A percentile compares a stretch with the other conserved stretches of the same genome.
Evolutionary conservation across 2,113 vertebrate species (phyloP).

Genomic region (Onychostruthus taczanowskii): DNA sequence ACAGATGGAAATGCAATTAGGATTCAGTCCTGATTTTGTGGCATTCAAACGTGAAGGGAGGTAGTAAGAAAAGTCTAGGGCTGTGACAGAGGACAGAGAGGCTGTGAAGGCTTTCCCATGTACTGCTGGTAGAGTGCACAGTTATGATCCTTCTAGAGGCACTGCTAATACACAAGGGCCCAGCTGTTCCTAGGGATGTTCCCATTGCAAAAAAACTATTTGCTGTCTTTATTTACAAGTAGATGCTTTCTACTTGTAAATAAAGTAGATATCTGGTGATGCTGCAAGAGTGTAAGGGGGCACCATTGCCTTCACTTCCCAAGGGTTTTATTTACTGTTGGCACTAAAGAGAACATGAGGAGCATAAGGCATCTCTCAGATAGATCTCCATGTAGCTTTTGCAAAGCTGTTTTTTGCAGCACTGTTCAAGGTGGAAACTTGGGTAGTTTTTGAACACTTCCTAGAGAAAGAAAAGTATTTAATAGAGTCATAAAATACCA

Average conservation of each 20-base stretch:
- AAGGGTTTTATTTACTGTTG: not conserved
- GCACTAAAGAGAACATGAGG: not conserved
- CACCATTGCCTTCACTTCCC: not conserved
- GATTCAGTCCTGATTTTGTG: not conserved
- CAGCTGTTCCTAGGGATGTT: not conserved
- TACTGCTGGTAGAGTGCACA: not conserved
- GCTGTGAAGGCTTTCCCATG: not conserved
- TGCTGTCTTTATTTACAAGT: not conserved
- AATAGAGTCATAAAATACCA: not conserved
- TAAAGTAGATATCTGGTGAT: not conserved
- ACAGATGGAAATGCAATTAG: not conserved
- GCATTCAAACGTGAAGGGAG: not conserved
- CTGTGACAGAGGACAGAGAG: not conserved
- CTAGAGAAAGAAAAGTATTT: not conserved
- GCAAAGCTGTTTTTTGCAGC: not conserved
- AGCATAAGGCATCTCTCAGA: not conserved
- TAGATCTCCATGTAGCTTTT: not conserved
- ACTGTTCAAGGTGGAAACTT: not conserved
- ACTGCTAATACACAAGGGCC: not conserved
- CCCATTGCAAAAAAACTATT: not conserved
- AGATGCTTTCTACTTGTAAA: not conserved
- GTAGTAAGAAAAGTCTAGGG: not conserved
- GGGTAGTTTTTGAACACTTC: not conserved
- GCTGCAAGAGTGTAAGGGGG: not conserved
- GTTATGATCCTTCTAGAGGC: not conserved